phyloP scores from a whole-genome alignment of 2,113 vertebrate genomes.

The Hyla sarda region DNA sequence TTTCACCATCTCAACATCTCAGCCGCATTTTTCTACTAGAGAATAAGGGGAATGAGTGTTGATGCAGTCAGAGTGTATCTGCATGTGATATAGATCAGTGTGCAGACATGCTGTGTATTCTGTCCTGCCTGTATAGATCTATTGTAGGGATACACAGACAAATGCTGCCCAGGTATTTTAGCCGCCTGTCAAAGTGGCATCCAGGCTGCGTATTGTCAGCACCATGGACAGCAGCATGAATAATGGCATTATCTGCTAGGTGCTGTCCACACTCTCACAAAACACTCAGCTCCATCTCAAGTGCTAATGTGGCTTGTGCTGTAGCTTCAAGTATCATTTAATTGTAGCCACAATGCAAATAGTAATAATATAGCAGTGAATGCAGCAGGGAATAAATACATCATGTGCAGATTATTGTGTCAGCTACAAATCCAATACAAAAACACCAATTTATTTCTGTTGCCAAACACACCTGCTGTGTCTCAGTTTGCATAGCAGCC shows the following conservation, averaged over 20 bases:
- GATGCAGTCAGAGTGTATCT: not conserved
- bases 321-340: not conserved
- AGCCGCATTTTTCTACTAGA: not conserved
- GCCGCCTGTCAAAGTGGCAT: not conserved
- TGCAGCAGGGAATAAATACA: not conserved
- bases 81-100: not conserved
- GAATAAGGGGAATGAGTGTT: not conserved
- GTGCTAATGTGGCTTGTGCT: not conserved
- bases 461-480: slow-evolving; percentile 32
- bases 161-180: not conserved
- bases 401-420: slow-evolving; percentile 26
- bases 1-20: no score
- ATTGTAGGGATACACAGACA: not conserved
- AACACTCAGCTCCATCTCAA: not conserved
- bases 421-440: slow-evolving; percentile 41
- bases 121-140: not conserved
- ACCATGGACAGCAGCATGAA: slow-evolving; percentile 31
- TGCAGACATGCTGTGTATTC: no score
- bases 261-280: not conserved
- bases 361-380: not conserved
- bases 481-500: slow-evolving; percentile 49
- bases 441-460: slow-evolving; percentile 37
- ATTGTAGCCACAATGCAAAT: not conserved
- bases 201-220: slow-evolving; percentile 12
- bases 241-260: not conserved